A percentile compares a stretch with the other conserved stretches of the same genome.
phyloP scores from a whole-genome alignment of 2,797 vertebrate species.

The Phoeniculus purpureus region DNA sequence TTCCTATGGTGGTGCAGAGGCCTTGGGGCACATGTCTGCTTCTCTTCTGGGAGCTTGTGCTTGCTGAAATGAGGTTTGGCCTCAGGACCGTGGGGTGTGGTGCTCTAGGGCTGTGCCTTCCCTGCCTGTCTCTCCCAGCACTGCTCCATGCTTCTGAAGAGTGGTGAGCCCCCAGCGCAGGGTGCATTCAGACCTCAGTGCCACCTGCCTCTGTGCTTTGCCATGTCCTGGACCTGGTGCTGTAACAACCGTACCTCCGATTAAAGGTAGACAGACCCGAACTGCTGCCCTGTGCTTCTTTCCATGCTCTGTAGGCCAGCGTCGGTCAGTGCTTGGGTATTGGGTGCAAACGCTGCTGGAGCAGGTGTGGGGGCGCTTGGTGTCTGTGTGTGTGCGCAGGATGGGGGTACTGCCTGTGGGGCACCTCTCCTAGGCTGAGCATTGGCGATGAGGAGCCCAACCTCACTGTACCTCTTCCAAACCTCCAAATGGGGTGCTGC shows the following conservation, averaged over 20 bases:
- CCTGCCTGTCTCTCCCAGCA: neutral
- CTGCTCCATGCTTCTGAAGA: neutral
- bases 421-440: neutral
- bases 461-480: neutral
- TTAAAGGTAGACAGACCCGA: slow-evolving; percentile 74
- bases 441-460: neutral
- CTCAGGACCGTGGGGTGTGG: neutral
- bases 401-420: neutral
- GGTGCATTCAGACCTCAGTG: neutral
- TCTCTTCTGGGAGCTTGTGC: neutral
- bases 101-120: neutral
- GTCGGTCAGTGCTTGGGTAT: slow-evolving; percentile 1
- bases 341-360: slow-evolving; percentile 17
- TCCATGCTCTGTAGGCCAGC: slow-evolving; percentile 28
- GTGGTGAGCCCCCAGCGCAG: neutral
- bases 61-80: neutral
- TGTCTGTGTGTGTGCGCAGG: neutral
- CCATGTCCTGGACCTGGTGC: slow-evolving; percentile 46
- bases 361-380: slow-evolving; percentile 21
- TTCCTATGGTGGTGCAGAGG: neutral
- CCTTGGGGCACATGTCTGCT: neutral
- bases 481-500: neutral
- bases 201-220: slow-evolving; percentile 13
- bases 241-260: slow-evolving; percentile 71
- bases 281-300: slow-evolving; percentile 70